phyloP scores from a whole-genome alignment of 2,113 vertebrate genomes.

The Todiramphus chloris region DNA sequence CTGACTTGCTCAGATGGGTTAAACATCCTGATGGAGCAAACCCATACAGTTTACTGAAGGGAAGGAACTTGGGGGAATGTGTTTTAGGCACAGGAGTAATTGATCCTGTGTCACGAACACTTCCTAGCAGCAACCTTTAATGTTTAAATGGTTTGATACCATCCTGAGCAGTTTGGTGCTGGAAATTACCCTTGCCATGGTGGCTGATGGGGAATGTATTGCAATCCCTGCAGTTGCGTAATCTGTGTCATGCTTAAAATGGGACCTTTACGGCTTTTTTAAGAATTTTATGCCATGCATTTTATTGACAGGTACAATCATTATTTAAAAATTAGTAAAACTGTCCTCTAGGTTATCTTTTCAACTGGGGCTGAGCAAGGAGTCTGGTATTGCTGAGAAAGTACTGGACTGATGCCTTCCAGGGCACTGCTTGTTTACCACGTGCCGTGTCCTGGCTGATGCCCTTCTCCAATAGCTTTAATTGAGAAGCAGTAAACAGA shows the following conservation, averaged over 20 bases:
- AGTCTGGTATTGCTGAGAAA: not conserved
- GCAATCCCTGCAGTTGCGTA: not conserved
- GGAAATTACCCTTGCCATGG: not conserved
- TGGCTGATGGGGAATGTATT: not conserved
- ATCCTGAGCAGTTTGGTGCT: not conserved
- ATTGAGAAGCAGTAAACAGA: not conserved
- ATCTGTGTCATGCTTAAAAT: conserved; percentile 25
- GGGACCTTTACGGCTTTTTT: not conserved
- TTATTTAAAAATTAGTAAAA: not conserved
- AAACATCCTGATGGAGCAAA: not conserved
- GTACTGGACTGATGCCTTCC: not conserved
- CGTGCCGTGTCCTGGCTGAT: not conserved
- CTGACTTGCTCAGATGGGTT: not conserved
- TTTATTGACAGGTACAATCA: not conserved
- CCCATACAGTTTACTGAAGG: not conserved
- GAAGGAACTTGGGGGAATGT: not conserved
- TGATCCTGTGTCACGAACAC: not conserved
- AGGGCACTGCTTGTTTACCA: not conserved
- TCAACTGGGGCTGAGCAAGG: not conserved
- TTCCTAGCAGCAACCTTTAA: not conserved
- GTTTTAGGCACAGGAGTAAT: not conserved
- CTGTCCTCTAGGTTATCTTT: not conserved
- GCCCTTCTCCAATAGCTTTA: not conserved
- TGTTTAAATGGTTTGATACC: not conserved
- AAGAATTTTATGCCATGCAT: not conserved